Conservation (phyloP, 2,113 vertebrate species). For the Callipepla californica region DNA sequence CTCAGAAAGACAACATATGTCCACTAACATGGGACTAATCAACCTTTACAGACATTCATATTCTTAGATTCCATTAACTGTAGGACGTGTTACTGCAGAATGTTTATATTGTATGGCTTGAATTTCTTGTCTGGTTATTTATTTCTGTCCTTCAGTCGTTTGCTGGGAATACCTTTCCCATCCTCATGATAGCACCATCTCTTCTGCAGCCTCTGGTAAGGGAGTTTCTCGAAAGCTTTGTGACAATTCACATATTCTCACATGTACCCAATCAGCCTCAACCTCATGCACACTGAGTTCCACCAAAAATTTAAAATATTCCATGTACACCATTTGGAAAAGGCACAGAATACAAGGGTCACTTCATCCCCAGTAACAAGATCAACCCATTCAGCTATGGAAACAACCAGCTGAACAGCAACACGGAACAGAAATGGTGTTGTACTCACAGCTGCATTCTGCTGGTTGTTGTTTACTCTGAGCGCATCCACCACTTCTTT, state of each 20-base stretch:
- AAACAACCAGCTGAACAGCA: not conserved
- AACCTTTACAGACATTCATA: not conserved
- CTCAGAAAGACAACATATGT: not conserved
- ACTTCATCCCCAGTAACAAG: not conserved
- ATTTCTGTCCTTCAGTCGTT: not conserved
- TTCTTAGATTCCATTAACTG: not conserved
- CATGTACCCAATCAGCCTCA: not conserved
- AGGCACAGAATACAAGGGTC: not conserved
- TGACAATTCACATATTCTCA: not conserved
- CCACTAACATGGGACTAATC: too few relatives aligned
- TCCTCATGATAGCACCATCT: not conserved
- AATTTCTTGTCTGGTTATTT: not conserved
- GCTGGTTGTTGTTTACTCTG: slow-evolving; percentile 96
- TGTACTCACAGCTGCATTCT: slow-evolving; percentile 91
- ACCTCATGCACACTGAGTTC: fast-evolving
- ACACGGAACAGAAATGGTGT: not conserved
- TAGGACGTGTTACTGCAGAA: not conserved
- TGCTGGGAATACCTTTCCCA: not conserved
- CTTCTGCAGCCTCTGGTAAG: not conserved
- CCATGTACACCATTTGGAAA: not conserved
- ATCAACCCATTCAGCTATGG: not conserved
- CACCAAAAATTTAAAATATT: not conserved
- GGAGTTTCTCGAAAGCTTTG: not conserved
- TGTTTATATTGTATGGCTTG: not conserved
- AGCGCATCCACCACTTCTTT: slow-evolving; percentile 96